Percentiles rank a stretch among this genome's conserved stretches.
Evolutionary conservation across 2,888 invertebrate species (phyloP).

Genomic region (Noctua comes): DNA sequence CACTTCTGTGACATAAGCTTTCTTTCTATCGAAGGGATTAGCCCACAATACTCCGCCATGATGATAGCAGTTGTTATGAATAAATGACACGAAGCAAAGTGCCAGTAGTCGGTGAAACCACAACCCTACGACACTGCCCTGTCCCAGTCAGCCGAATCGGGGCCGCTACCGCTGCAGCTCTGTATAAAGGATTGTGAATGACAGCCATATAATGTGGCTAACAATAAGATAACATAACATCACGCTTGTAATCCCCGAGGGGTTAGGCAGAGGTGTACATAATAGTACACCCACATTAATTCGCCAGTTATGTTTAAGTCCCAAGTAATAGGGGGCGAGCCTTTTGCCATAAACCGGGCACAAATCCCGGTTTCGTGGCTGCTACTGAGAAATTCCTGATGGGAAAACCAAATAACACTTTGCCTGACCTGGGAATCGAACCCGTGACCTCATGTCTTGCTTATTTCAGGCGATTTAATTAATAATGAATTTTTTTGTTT

Average conservation of each 20-base stretch:
- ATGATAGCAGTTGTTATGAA: background rate
- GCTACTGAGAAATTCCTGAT: too few relatives aligned
- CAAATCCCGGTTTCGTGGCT: too few relatives aligned
- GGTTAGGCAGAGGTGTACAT: too few relatives aligned
- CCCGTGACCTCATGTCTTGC: too few relatives aligned
- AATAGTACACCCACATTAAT: too few relatives aligned
- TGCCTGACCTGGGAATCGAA: too few relatives aligned
- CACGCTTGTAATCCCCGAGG: too few relatives aligned
- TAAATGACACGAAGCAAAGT: background rate
- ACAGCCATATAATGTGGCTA: background rate
- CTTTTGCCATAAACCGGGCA: too few relatives aligned
- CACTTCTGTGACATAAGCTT: background rate
- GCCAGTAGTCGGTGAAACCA: background rate
- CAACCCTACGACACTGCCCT: background rate
- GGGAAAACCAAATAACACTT: too few relatives aligned
- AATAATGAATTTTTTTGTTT: conserved; percentile 72
- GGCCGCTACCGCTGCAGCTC: background rate
- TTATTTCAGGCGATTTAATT: background rate
- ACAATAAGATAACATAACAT: too few relatives aligned
- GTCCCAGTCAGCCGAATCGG: background rate
- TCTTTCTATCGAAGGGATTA: background rate
- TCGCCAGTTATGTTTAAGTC: too few relatives aligned
- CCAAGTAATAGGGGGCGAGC: too few relatives aligned
- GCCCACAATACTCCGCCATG: background rate
- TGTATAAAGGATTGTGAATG: background rate